phyloP scores from a whole-genome alignment of 1,140 invertebrate genomes.

The Cydia splendana region DNA sequence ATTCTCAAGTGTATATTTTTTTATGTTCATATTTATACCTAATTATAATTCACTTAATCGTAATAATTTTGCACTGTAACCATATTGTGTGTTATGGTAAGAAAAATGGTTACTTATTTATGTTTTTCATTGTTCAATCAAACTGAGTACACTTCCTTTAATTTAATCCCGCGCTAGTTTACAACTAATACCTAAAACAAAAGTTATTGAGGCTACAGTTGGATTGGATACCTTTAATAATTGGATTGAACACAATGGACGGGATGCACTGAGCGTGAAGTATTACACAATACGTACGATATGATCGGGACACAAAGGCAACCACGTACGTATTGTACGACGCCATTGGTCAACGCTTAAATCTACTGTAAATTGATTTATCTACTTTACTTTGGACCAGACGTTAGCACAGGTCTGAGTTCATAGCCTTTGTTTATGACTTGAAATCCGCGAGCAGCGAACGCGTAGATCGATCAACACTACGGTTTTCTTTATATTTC shows the following conservation, averaged over 20 bases:
- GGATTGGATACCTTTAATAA: background rate
- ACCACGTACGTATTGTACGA: constrained; percentile 24
- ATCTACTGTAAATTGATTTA: constrained; percentile 46
- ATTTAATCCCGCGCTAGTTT: too few relatives aligned
- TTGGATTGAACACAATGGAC: constrained; percentile 14
- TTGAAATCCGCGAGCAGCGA: background rate
- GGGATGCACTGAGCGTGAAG: constrained; percentile 16
- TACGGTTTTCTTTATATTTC: background rate
- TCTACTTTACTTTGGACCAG: constrained; percentile 33
- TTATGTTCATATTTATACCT: too few relatives aligned
- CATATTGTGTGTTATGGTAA: too few relatives aligned
- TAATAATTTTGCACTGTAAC: too few relatives aligned
- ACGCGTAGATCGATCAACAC: constrained; percentile 9
- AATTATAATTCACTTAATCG: too few relatives aligned
- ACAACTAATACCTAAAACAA: background rate
- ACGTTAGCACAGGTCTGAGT: background rate
- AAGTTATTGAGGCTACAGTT: background rate
- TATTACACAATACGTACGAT: constrained; percentile 22
- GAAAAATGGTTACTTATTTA: too few relatives aligned
- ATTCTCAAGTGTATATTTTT: too few relatives aligned
- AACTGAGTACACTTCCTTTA: too few relatives aligned
- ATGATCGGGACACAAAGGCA: constrained; percentile 8
- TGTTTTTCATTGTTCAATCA: too few relatives aligned
- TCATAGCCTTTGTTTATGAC: background rate
- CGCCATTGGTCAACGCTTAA: constrained; percentile 21